Base-by-base conservation (phyloP, 2,113 vertebrate genomes). In the Aptenodytes forsteri region DNA sequence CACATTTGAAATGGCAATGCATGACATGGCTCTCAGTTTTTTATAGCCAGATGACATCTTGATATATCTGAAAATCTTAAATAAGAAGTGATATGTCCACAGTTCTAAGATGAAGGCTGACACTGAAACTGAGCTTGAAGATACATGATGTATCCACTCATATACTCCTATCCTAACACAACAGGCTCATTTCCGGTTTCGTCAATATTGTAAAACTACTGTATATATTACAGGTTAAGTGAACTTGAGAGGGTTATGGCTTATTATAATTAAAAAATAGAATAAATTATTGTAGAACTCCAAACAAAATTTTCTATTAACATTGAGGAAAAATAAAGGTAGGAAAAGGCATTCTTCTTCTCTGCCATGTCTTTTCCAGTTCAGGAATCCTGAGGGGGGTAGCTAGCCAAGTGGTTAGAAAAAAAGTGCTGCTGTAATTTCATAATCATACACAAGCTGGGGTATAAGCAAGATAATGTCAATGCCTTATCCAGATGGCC, bases 401-500 rank as follows among this genome's bases (percentile, higher is more conserved):
- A 59, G 55, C 34, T 83, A 71, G 26, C 65, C 88, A 93, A 78
- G 90, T 96, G 84, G 70, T 79, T 61, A 91, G 40, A 78, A 89
- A 91, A 96, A 83, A 71, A 8, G 73, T 85, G 58, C 78, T 72
- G 27, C 84, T 91, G 46, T 77, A 90, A 83, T 86, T 96, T 91
- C 58, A 72, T 83, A 90, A 89, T 91, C 84, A 76, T 55, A 79
- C 7, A 15, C 13, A 91, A 76, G 52, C 85, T 85, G 34, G 47
- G 49, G 34, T 85, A 72, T 61, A 79, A 89, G 82, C 47, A 84
- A 87, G 78, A 72, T 76, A 91, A 91, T 61, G 47, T 38, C 87
- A 87, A 8, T 75, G 65, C 49, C 62, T 94, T 88, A 52, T 89
- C 81, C 95, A 96, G 92, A 94, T 58, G 49, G 90, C 95, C 78